Evolutionary conservation across 2,113 vertebrate species (phyloP).

Genomic region (Paedocypris sp.): DNA sequence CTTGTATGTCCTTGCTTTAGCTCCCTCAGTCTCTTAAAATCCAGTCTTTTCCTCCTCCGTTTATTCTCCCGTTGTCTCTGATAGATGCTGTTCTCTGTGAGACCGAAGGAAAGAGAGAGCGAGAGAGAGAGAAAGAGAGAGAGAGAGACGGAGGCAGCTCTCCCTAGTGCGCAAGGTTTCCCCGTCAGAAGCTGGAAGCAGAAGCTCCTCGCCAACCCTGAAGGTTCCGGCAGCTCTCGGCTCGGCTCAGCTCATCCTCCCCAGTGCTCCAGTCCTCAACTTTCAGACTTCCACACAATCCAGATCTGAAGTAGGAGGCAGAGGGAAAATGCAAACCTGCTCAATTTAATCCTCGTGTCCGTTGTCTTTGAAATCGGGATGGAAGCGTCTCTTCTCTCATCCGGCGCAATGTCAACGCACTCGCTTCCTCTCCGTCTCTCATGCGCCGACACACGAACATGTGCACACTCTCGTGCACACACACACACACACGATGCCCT

Average conservation of each 20-base stretch:
- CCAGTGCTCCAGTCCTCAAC: conserved; percentile 20
- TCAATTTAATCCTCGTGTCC: conserved; percentile 4
- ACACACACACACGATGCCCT: conserved; percentile 39
- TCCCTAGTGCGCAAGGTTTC: conserved; percentile 15
- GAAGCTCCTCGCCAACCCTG: conserved; percentile 11
- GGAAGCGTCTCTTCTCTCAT: conserved; percentile 3
- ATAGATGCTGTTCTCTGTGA: conserved; percentile 7
- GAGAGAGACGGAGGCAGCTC: conserved; percentile 8
- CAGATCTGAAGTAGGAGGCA: not conserved
- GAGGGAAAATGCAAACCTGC: not conserved
- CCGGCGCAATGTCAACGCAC: not conserved
- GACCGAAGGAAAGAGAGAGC: conserved; percentile 29
- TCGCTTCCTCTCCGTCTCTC: not conserved
- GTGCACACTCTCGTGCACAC: conserved; percentile 22
- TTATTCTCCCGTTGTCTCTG: not conserved
- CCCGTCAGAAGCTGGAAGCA: conserved; percentile 11
- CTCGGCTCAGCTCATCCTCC: conserved; percentile 7
- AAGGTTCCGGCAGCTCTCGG: conserved; percentile 16
- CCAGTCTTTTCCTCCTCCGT: not conserved
- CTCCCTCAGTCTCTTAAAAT: conserved; percentile 1
- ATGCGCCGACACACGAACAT: conserved; percentile 22
- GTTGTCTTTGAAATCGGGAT: not conserved
- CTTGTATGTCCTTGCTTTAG: conserved; percentile 42
- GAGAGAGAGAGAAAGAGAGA: conserved; percentile 23
- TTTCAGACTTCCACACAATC: conserved; percentile 8